Base-by-base conservation (phyloP, 2,797 vertebrate species). In the Diglossa cyanea region DNA sequence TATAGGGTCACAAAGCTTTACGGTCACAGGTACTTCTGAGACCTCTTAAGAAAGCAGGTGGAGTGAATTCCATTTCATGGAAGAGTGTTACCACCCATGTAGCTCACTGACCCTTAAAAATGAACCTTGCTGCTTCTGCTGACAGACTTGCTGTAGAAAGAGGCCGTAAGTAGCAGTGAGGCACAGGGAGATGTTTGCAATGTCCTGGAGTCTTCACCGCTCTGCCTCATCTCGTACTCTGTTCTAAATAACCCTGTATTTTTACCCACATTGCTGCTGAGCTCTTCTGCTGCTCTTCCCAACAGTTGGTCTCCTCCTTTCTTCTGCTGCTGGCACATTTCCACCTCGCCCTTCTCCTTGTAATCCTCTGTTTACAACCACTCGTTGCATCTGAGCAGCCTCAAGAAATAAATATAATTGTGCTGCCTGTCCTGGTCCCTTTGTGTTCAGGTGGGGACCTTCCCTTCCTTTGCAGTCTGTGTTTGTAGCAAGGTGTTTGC, bases 121-220 rank as follows among this genome's bases (percentile, higher is more conserved):
- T 33, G n/a, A 66, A 18, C 47, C 31, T 53, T 71, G 26, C 37
- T 66, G 28, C 58, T 80, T 54, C 57, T 86, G 33, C 75, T n/a
- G 35, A 42, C 28, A 50, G 55, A 8, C 44, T 53, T 4, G 1
- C 51, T 78, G 24, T 39, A 61, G 48, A 71, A 71, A 58, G 61
- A 42, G 28, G 4, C 50, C 0, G 0, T 33, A 42, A 85, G 51
- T 20, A 65, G 11, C 66, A 51, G 7, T 58, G 40, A 45, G 30
- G 28, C 1, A 0, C 9, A 31, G 10, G 21, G 81, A n/a, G 31
- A 7, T 28, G 15, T 48, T 63, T 0, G 0, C 13, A 6, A 19
- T 63, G 40, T 76, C 25, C 7, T 57, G 28, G 50, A 58, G 23
- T 76, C 67, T 66, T 89, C 6, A 9, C 4, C 0, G 12, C n/a